phyloP scores from a whole-genome alignment of 23 tunicate species.

The Clavelina lepadiformis region DNA sequence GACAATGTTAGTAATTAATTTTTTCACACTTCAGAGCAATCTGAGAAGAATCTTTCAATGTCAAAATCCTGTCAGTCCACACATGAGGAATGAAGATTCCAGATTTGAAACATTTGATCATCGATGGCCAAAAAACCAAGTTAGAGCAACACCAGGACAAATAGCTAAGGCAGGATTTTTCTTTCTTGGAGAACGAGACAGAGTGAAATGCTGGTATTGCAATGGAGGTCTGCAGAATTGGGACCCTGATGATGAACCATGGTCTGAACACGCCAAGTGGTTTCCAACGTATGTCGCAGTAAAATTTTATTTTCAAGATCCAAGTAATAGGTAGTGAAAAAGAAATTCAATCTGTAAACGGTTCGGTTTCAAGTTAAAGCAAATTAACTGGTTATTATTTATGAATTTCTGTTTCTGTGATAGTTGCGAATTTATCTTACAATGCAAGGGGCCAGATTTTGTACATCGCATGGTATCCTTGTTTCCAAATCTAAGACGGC shows the following conservation, averaged over 20 bases:
- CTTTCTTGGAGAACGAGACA: conserved; percentile 60
- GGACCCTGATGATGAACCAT: conserved; percentile 79
- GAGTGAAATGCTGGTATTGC: conserved; percentile 67
- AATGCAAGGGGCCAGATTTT: conserved; percentile 22
- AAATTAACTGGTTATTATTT: too few species aligned
- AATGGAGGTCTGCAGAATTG: conserved; percentile 73
- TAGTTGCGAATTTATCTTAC: conserved; percentile 32
- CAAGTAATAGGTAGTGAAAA: too few species aligned
- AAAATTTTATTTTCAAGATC: neutral
- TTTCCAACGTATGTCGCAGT: conserved; percentile 53
- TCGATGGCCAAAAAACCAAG: conserved; percentile 42
- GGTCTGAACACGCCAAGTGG: conserved; percentile 83
- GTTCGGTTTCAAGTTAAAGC: too few species aligned
- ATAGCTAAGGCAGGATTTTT: conserved; percentile 78
- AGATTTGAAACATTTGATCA: conserved; percentile 52
- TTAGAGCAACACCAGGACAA: conserved; percentile 51
- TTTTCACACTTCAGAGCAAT: conserved; percentile 29
- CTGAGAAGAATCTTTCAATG: conserved; percentile 52
- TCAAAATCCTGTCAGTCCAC: conserved; percentile 49
- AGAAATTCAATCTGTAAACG: too few species aligned
- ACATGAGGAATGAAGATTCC: conserved; percentile 41
- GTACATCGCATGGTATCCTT: conserved; percentile 21
- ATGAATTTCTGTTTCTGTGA: too few species aligned
- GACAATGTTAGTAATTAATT: too few species aligned
- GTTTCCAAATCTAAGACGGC: conserved; percentile 23